These are phyloP conservation scores for Phylloscopus trochiloides DNA, from an alignment of 2,113 vertebrate genomes.

Conservation along the genomic window DNA sequence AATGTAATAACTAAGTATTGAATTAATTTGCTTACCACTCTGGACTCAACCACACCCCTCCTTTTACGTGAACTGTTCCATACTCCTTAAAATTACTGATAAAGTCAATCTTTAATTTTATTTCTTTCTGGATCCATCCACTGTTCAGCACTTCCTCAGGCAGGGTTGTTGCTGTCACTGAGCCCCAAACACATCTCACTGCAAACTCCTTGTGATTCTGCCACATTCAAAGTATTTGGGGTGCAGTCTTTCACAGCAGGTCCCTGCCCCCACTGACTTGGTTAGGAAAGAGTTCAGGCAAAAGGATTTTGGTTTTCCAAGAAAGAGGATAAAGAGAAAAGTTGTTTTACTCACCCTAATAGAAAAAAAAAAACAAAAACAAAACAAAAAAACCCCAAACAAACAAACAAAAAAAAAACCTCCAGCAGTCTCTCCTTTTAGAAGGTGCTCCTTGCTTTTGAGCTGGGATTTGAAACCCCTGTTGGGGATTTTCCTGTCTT, in stretches of 20 bases:
- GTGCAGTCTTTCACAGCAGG: neutral
- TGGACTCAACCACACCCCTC: neutral
- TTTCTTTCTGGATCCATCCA: neutral
- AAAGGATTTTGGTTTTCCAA: neutral
- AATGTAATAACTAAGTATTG: neutral
- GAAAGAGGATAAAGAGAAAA: neutral
- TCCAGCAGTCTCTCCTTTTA: neutral
- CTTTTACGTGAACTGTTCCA: neutral
- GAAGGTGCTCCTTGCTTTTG: neutral
- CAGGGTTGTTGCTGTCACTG: neutral
- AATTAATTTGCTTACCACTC: neutral
- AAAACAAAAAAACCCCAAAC: too few relatives aligned
- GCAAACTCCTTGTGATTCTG: neutral
- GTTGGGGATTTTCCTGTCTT: neutral
- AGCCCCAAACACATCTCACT: neutral
- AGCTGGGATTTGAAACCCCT: neutral
- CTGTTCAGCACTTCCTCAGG: neutral
- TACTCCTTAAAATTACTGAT: neutral
- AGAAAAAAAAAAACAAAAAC: too few relatives aligned
- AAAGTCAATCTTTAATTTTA: neutral
- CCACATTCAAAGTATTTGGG: neutral
- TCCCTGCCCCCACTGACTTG: neutral
- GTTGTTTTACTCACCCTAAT: neutral
- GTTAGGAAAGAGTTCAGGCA: neutral
- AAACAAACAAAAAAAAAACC: neutral